Base-by-base conservation (phyloP, 2,888 invertebrate species). In the Leucoptera coffeella region DNA sequence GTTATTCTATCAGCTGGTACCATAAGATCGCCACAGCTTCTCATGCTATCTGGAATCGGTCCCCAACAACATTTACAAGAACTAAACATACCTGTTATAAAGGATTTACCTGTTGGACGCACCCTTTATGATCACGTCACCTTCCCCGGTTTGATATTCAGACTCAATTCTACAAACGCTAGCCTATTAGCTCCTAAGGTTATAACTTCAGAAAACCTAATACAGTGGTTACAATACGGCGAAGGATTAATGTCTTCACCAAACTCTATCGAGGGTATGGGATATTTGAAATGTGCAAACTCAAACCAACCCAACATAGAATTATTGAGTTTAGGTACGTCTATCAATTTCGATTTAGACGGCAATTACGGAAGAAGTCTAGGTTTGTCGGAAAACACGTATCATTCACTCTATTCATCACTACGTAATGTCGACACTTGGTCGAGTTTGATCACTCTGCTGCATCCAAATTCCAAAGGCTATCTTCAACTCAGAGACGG, bases 1-100 rank as follows among this genome's bases (percentile, higher is more conserved):
- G 78, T 95, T 0, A 84, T 95, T 32, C 43, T 94, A 12, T 82
- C 86, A 7, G 90, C 88, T 1, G 94, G 95, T 1, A 77, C 91
- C 2, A 80, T 95, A 33, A 88, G 85, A 40, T 85, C 90, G 0
- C 91, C 94, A 0, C 93, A 95, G 50, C 47, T 95, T 10, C 73
- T 95, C n/a, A 87, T 94, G 87, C 54, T 95, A 2, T 91, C 91
- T 4, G 91, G 91, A 8, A 47, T 78, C 9, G 78, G 78, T 1
- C 77, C 77, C 0, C 50, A 53, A 30, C 56, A 77, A 32, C 72
- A 81, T 41, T 55, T 82, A 2, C 47, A 69, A 30, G 53, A 64
- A 6, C 53, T 78, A 4, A 69, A 67, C 0, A 74, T 84, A 30
- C 79, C 80, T 1, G 55, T 82, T 1, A 41, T 84, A 2, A 52